Conservation (phyloP, 2,797 vertebrate genomes). For the Scolopax rusticola region DNA sequence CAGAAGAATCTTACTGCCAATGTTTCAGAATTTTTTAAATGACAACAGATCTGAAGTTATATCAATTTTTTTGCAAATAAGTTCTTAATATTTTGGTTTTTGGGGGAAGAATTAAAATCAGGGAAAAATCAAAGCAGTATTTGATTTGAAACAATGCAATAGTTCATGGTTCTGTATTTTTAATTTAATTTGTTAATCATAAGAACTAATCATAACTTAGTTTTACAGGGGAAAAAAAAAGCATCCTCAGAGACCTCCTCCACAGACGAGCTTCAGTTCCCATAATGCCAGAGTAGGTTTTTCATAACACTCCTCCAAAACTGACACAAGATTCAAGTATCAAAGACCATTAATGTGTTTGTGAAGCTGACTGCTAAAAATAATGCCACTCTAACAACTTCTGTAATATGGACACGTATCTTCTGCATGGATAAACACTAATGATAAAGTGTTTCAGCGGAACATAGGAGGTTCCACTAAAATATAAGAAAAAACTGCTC, state of each 20-base stretch:
- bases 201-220: background rate
- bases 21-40: background rate
- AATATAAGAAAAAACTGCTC: too few relatives aligned
- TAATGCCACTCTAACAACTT: background rate
- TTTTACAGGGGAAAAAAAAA: background rate
- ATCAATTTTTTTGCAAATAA: background rate
- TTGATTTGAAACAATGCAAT: background rate
- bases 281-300: background rate
- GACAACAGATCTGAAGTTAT: background rate
- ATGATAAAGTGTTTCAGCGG: background rate
- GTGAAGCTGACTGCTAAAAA: background rate
- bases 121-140: background rate
- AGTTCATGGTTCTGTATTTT: background rate
- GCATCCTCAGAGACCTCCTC: background rate
- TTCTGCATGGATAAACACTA: background rate
- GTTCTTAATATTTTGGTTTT: background rate
- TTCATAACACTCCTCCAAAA: background rate
- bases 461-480: too few relatives aligned
- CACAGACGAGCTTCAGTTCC: background rate
- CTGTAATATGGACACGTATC: background rate
- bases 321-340: rapidly evolving
- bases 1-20: background rate
- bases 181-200: background rate
- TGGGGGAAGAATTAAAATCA: background rate
- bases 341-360: background rate